Conservation (phyloP, 2,888 invertebrate species). For the Melinaea marsaeus region DNA sequence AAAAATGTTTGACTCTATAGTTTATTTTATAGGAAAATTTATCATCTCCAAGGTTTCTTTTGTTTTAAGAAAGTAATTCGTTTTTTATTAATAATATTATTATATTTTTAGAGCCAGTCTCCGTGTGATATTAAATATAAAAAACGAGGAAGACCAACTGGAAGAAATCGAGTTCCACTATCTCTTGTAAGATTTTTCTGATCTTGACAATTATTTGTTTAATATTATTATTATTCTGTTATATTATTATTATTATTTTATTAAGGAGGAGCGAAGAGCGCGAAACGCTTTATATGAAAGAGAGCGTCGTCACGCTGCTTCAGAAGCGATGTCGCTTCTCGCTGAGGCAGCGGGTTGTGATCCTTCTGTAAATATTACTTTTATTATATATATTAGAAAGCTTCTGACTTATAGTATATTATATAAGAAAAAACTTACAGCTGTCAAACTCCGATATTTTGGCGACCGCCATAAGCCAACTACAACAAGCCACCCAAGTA, state of each 20-base stretch:
- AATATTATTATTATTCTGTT: background rate
- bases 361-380: conserved; percentile 35
- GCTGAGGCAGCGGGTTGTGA: conserved; percentile 41
- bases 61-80: background rate
- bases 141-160: conserved; percentile 46
- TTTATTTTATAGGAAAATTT: too few species aligned
- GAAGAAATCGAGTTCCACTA: conserved; percentile 45
- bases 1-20: too few species aligned
- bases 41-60: too few species aligned
- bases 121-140: conserved; percentile 12
- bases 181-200: conserved; percentile 38
- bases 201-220: background rate
- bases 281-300: conserved; percentile 52
- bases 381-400: background rate
- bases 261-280: conserved; percentile 47
- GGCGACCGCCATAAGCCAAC: conserved; percentile 39
- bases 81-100: background rate
- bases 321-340: conserved; percentile 42
- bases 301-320: conserved; percentile 44
- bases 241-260: background rate
- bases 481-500: conserved; percentile 33
- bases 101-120: conserved; percentile 6
- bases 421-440: conserved; percentile 12
- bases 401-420: too few species aligned
- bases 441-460: conserved; percentile 34